Conservation (phyloP, 2,888 invertebrate genomes). For the Stenodera caucasica region DNA sequence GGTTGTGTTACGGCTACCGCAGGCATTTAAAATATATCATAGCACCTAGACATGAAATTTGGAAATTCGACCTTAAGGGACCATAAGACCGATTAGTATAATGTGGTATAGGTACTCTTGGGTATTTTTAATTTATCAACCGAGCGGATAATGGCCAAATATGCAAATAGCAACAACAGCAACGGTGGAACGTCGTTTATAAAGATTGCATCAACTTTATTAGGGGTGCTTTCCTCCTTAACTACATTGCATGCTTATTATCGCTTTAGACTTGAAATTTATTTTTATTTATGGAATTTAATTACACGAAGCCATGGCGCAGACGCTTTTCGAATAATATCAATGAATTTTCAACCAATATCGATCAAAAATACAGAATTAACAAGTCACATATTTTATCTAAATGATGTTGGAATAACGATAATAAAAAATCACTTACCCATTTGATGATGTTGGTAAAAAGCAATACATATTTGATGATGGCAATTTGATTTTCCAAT, state of each 20-base stretch:
- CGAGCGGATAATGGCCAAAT: conserved; percentile 39
- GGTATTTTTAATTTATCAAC: conserved; percentile 42
- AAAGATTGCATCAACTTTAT: conserved; percentile 41
- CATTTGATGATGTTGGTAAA: conserved; percentile 79
- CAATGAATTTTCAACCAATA: not conserved
- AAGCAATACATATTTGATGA: conserved; percentile 79
- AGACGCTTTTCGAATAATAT: conserved; percentile 5
- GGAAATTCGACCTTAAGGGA: conserved; percentile 40
- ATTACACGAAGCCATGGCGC: conserved; percentile 39
- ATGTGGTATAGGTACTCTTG: conserved; percentile 33
- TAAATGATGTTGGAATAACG: not conserved
- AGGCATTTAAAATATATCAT: conserved; percentile 38
- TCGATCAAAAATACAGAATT: not conserved
- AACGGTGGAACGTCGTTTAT: conserved; percentile 33
- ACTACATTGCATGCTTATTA: conserved; percentile 51
- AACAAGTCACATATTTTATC: not conserved
- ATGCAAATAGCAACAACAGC: conserved; percentile 37
- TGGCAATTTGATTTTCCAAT: conserved; percentile 75
- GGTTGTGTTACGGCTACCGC: conserved; percentile 34
- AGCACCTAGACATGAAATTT: conserved; percentile 40
- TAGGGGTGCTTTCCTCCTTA: conserved; percentile 40
- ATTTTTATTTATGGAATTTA: conserved; percentile 51
- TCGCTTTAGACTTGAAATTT: conserved; percentile 47
- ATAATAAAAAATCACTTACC: conserved; percentile 62
- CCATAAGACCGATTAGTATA: conserved; percentile 40